Evolutionary conservation across 2,113 vertebrate genomes (phyloP).

Genomic region (Bothrops jararaca): DNA sequence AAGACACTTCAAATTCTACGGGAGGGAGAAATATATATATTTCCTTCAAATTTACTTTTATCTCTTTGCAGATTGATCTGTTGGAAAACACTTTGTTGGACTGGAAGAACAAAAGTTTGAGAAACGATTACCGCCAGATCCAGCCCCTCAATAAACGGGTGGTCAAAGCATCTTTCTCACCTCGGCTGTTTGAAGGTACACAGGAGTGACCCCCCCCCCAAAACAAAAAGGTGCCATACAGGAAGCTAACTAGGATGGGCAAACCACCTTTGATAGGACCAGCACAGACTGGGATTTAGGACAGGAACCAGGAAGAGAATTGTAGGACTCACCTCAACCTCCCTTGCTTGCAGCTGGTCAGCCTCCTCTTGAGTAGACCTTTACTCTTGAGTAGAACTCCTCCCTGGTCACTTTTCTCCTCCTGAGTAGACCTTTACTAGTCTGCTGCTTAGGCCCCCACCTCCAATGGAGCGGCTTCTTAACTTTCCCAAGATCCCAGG

Average conservation of each 20-base stretch:
- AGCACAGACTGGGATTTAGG: not conserved
- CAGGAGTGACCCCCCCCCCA: not conserved
- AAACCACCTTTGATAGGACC: not conserved
- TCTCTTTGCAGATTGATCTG: conserved; percentile 70
- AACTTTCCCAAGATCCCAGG: not conserved
- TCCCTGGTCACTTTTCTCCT: not conserved
- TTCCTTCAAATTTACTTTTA: accelerated
- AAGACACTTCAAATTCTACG: too few species aligned
- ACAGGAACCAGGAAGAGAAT: not conserved
- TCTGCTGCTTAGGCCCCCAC: not conserved
- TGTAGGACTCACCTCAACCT: not conserved
- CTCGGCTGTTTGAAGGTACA: conserved; percentile 59
- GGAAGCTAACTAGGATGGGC: not conserved
- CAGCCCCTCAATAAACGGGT: conserved; percentile 80
- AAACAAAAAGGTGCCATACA: not conserved
- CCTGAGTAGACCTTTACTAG: not conserved
- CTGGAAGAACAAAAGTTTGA: conserved; percentile 77
- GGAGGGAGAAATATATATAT: too few species aligned
- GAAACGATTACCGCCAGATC: conserved; percentile 77
- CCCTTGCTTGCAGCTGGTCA: not conserved
- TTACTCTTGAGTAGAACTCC: not conserved
- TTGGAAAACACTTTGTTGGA: conserved; percentile 83
- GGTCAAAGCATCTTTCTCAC: conserved; percentile 82
- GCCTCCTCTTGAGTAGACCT: not conserved
- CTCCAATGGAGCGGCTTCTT: not conserved